Percentiles rank a stretch among this genome's conserved stretches.
These are phyloP conservation scores for Drosophila persimilis DNA, from an alignment of 1,140 invertebrate genomes.

Conservation along the genomic window DNA sequence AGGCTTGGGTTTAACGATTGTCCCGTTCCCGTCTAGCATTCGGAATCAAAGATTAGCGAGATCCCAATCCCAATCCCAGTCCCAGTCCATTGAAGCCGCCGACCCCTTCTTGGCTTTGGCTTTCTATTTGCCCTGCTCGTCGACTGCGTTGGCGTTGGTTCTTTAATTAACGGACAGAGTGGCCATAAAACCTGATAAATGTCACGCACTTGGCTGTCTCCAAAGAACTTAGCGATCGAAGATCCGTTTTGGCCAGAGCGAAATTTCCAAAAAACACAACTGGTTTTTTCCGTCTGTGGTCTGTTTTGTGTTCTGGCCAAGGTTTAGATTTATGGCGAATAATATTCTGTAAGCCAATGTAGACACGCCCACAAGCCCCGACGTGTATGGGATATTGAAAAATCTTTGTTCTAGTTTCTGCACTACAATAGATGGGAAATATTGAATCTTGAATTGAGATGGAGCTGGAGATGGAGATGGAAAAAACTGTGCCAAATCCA, in stretches of 20 bases:
- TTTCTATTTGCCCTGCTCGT: slow-evolving; percentile 58
- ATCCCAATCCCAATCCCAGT: slow-evolving; percentile 11
- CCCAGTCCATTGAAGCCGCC: slow-evolving; percentile 51
- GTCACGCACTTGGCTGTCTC: slow-evolving; percentile 57
- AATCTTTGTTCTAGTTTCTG: no score
- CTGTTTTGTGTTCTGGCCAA: slow-evolving; percentile 28
- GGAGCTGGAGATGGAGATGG: no score
- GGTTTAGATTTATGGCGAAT: slow-evolving; percentile 33
- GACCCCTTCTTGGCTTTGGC: slow-evolving; percentile 14
- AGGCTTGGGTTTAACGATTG: slow-evolving; percentile 17
- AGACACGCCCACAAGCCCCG: slow-evolving; percentile 47
- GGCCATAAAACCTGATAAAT: slow-evolving; percentile 72
- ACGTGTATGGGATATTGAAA: background rate
- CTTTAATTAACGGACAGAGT: slow-evolving; percentile 66
- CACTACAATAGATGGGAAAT: background rate
- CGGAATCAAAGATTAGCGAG: background rate
- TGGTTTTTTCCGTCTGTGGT: slow-evolving; percentile 5
- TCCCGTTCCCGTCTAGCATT: slow-evolving; percentile 29
- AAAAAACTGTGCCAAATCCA: no score
- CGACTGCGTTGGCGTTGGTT: slow-evolving; percentile 50
- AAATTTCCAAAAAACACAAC: slow-evolving; percentile 46
- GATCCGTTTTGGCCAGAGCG: slow-evolving; percentile 39
- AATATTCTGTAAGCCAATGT: slow-evolving; percentile 25
- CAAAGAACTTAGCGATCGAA: slow-evolving; percentile 16
- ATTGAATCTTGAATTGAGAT: background rate